phyloP scores from a whole-genome alignment of 2,888 invertebrate genomes.

The Keiferia lycopersicella region DNA sequence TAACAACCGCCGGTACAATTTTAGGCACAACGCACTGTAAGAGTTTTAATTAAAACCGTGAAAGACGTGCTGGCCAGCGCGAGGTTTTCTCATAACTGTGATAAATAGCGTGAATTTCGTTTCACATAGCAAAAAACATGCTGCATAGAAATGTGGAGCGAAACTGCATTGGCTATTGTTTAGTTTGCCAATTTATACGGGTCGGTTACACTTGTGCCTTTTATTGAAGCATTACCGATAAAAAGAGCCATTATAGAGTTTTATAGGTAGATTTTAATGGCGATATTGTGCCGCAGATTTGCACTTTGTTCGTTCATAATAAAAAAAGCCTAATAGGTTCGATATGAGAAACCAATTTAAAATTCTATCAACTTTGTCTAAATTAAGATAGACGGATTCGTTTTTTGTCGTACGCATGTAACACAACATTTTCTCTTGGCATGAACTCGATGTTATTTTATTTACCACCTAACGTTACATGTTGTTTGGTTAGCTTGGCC shows the following conservation, averaged over 20 bases:
- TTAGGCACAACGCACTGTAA: constrained; percentile 64
- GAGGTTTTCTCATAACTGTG: constrained; percentile 78
- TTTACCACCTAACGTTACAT: too few species aligned
- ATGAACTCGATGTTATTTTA: too few species aligned
- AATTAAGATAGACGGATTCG: not conserved
- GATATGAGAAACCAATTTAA: constrained; percentile 17
- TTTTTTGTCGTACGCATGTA: too few species aligned
- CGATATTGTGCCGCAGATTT: constrained; percentile 64
- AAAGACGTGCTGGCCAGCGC: constrained; percentile 75
- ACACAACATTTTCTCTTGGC: too few species aligned
- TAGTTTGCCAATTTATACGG: constrained; percentile 81
- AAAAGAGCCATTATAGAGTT: constrained; percentile 74
- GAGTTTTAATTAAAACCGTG: constrained; percentile 68
- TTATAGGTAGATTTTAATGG: constrained; percentile 76
- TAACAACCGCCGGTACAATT: constrained; percentile 49
- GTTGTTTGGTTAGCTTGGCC: too few species aligned
- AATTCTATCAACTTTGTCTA: not conserved
- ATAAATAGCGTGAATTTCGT: constrained; percentile 68
- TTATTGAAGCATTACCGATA: constrained; percentile 81
- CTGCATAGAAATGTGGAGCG: constrained; percentile 75
- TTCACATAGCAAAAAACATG: constrained; percentile 70
- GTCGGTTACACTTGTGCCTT: constrained; percentile 79
- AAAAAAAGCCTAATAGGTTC: constrained; percentile 7
- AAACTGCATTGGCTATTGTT: constrained; percentile 78
- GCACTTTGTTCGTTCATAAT: constrained; percentile 49